Evolutionary conservation across 2,113 vertebrate species (phyloP).

Genomic region (Osmerus mordax): DNA sequence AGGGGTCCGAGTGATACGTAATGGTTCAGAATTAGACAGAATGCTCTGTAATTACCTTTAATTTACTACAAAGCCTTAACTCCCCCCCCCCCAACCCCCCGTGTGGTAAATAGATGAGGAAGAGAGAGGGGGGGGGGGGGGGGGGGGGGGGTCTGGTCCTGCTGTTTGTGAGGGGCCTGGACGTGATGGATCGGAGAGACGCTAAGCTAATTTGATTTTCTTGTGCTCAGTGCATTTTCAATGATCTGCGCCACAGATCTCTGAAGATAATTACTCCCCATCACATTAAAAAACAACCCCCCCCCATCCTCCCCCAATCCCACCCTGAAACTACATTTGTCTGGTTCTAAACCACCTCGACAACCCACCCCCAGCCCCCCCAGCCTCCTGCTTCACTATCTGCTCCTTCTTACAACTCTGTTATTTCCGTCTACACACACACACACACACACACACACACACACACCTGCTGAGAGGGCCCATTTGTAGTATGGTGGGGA

Average conservation of each 20-base stretch:
- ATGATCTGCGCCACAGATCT: conserved; percentile 34
- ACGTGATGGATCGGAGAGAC: conserved; percentile 50
- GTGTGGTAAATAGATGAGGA: conserved; percentile 58
- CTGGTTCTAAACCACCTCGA: conserved; percentile 6
- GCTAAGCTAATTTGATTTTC: conserved; percentile 55
- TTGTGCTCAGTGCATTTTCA: conserved; percentile 51
- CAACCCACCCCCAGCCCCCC: no score
- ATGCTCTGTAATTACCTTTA: conserved; percentile 62
- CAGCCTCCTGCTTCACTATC: no score
- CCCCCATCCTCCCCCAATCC: not conserved
- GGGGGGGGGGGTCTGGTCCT: conserved; percentile 60
- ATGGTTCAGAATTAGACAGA: conserved; percentile 60
- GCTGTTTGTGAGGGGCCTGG: conserved; percentile 55
- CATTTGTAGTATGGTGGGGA: conserved; percentile 23
- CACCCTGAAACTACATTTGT: not conserved
- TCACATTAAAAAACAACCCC: conserved; percentile 16
- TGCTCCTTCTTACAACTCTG: not conserved
- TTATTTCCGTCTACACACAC: not conserved
- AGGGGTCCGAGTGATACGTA: conserved; percentile 57
- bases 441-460: not conserved
- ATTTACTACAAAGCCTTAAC: conserved; percentile 58
- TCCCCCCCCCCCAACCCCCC: conserved; percentile 48
- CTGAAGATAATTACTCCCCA: conserved; percentile 28
- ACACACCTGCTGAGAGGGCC: conserved; percentile 32
- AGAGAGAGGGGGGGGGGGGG: no score